These are phyloP conservation scores for Anthonomus grandis DNA, from an alignment of 1,140 invertebrate genomes.

Conservation along the genomic window DNA sequence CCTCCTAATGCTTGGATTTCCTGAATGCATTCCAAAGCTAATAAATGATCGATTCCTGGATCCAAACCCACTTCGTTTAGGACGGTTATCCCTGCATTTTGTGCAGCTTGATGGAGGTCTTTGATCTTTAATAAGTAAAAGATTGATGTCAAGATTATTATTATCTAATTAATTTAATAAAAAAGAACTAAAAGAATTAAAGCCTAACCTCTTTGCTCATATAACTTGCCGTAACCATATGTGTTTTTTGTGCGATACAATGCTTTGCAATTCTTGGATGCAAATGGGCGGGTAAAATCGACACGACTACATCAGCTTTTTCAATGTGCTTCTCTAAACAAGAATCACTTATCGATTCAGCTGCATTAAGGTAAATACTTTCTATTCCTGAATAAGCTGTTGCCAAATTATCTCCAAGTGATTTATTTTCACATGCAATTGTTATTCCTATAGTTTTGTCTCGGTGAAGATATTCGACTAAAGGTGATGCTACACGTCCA, in stretches of 20 bases:
- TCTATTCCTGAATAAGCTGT: conserved; percentile 74
- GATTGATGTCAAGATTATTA: neutral
- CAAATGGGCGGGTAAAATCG: conserved; percentile 87
- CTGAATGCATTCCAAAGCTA: conserved; percentile 97
- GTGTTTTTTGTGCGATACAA: conserved; percentile 81
- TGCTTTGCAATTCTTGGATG: conserved; percentile 82
- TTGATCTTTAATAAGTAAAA: conserved; percentile 54
- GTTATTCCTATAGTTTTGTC: conserved; percentile 77
- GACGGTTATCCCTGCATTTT: conserved; percentile 82
- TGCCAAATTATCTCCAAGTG: conserved; percentile 82
- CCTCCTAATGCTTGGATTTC: conserved; percentile 71
- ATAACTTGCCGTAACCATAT: conserved; percentile 98
- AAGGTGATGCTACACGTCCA: conserved; percentile 88
- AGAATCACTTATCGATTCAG: conserved; percentile 64
- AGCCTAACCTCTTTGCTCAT: conserved; percentile 63
- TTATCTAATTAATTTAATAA: neutral
- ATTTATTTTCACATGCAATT: conserved; percentile 82
- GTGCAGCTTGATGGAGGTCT: conserved; percentile 73
- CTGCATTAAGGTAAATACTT: conserved; percentile 77
- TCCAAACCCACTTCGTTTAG: conserved; percentile 95
- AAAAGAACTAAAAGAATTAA: neutral
- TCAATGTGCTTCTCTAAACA: conserved; percentile 69
- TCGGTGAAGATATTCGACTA: conserved; percentile 89
- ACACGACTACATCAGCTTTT: conserved; percentile 78
- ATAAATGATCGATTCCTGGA: conserved; percentile 91